These are phyloP conservation scores for Clivina fossor DNA, from an alignment of 2,888 invertebrate genomes.

Conservation along the genomic window DNA sequence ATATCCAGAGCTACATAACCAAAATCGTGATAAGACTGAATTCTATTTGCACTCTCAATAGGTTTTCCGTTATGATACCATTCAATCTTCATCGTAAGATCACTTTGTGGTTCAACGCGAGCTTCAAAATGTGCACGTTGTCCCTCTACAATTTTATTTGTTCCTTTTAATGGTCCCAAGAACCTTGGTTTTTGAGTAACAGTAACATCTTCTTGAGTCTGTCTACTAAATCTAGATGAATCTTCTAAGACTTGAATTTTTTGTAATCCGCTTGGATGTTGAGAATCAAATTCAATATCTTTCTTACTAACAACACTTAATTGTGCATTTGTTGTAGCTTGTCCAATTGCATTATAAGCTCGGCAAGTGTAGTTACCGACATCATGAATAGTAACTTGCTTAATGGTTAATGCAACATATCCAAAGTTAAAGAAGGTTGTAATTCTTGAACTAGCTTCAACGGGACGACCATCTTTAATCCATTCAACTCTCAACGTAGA, in stretches of 20 bases:
- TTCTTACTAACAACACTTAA: conserved; percentile 82
- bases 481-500: conserved; percentile 88
- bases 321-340: conserved; percentile 80
- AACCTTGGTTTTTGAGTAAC: conserved; percentile 83
- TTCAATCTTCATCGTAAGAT: conserved; percentile 88
- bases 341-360: conserved; percentile 84
- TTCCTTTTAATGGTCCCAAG: conserved; percentile 85
- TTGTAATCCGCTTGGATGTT: conserved; percentile 88
- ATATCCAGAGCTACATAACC: conserved; percentile 97
- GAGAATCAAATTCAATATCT: conserved; percentile 84
- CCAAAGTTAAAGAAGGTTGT: conserved; percentile 94
- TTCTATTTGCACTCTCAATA: conserved; percentile 85
- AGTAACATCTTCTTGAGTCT: conserved; percentile 67
- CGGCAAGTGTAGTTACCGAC: conserved; percentile 87
- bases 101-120: conserved; percentile 92
- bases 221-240: conserved; percentile 69
- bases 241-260: conserved; percentile 91
- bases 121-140: conserved; percentile 95
- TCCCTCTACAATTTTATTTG: conserved; percentile 90
- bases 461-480: conserved; percentile 86
- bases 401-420: conserved; percentile 91
- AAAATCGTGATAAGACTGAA: conserved; percentile 93
- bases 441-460: conserved; percentile 90
- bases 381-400: conserved; percentile 86
- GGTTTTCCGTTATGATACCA: conserved; percentile 97